These are phyloP conservation scores for Atta colombica DNA, from an alignment of 1,140 invertebrate species.

Conservation along the genomic window DNA sequence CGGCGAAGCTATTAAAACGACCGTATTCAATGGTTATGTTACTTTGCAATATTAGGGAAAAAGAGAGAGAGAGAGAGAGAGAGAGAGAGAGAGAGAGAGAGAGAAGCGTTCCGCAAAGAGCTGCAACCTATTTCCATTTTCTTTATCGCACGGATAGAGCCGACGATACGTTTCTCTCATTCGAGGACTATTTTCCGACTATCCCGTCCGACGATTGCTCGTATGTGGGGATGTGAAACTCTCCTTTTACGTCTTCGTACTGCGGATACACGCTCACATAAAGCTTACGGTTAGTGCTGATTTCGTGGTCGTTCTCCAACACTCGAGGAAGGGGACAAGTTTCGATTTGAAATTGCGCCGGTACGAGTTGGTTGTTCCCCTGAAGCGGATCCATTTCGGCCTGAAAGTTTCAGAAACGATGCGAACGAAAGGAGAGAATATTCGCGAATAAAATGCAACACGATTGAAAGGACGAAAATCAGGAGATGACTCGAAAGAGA, in stretches of 20 bases:
- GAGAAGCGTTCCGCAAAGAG: not conserved
- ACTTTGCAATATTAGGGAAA: conserved; percentile 6
- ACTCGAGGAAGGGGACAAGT: conserved; percentile 39
- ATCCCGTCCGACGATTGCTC: conserved; percentile 25
- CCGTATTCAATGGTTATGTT: conserved; percentile 14
- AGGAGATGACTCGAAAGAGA: not conserved
- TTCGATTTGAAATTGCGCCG: conserved; percentile 54
- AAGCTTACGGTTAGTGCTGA: conserved; percentile 39
- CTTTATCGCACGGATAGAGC: conserved; percentile 33
- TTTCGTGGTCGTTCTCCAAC: conserved; percentile 44
- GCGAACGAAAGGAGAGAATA: conserved; percentile 21
- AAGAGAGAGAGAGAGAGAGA: no score
- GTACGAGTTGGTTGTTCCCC: conserved; percentile 44
- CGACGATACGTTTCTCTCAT: not conserved
- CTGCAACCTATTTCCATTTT: conserved; percentile 57
- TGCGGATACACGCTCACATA: conserved; percentile 27
- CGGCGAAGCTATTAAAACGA: not conserved
- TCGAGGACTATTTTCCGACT: conserved; percentile 49
- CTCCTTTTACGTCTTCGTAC: conserved; percentile 21
- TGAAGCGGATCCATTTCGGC: conserved; percentile 15
- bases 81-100: conserved; percentile 10
- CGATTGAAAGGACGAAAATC: conserved; percentile 5
- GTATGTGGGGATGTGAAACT: conserved; percentile 26
- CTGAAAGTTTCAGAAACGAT: conserved; percentile 44
- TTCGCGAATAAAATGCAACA: conserved; percentile 42